Conservation (phyloP, 1,140 invertebrate species). For the Nixonia krombeini region DNA sequence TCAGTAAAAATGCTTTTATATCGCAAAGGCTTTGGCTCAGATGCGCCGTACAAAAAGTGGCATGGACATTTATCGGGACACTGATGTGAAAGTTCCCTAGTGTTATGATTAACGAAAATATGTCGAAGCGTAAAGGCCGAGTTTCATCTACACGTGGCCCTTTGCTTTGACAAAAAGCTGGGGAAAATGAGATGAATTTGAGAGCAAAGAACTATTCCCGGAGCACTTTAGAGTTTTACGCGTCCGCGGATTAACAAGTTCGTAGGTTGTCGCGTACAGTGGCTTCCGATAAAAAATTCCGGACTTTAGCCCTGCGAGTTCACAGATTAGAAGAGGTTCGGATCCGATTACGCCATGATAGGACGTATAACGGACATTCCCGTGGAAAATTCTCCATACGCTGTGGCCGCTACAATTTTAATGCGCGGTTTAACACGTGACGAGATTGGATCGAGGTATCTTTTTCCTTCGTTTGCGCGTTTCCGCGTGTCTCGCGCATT, state of each 20-base stretch:
- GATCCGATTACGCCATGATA: conserved; percentile 1
- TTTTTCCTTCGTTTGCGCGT: conserved; percentile 13
- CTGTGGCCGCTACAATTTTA: conserved; percentile 24
- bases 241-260: not conserved
- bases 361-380: not conserved
- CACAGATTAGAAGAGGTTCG: conserved; percentile 8
- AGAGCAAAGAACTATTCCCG: no score
- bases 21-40: no score
- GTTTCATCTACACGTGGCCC: no score
- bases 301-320: not conserved
- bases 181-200: no score
- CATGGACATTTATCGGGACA: no score
- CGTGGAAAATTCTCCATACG: conserved; percentile 10
- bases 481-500: conserved; percentile 3
- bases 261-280: not conserved
- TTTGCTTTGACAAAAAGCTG: no score
- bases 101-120: no score
- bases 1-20: no score
- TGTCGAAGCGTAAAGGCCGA: no score
- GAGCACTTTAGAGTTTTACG: not conserved
- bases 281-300: not conserved
- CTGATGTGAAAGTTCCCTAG: no score
- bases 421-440: conserved; percentile 28
- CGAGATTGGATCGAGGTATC: conserved; percentile 31
- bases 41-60: no score